Conservation (phyloP, 2,113 vertebrate species). For the Hypanus sabinus region DNA sequence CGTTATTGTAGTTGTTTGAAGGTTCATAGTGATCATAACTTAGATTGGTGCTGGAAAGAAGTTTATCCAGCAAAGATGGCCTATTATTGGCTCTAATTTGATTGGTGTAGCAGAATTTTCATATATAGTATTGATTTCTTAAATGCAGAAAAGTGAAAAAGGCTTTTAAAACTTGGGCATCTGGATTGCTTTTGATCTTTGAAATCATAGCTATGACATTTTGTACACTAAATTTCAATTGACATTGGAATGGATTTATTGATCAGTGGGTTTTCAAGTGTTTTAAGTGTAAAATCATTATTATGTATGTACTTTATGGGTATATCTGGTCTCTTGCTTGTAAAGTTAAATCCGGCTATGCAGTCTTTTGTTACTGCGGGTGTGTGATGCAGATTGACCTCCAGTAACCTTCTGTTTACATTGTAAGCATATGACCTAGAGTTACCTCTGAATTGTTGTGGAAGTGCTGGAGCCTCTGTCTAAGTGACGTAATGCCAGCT, state of each 20-base stretch:
- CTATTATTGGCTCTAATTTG: background rate
- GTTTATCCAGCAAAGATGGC: background rate
- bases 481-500: background rate
- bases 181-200: background rate
- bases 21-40: background rate
- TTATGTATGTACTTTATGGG: background rate
- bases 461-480: background rate
- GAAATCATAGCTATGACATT: background rate
- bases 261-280: background rate
- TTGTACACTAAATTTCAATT: background rate
- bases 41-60: background rate
- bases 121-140: background rate
- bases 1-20: background rate
- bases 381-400: background rate
- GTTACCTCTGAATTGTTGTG: conserved; percentile 1
- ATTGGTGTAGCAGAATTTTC: background rate
- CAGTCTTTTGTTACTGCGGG: background rate
- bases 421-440: background rate
- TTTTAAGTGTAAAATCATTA: background rate
- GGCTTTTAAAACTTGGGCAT: background rate
- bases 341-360: background rate
- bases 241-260: too few species aligned
- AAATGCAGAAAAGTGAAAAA: background rate
- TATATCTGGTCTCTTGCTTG: background rate
- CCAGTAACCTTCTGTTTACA: conserved; percentile 26